Evolutionary conservation across 1,140 invertebrate genomes (phyloP), one percentile per base, ranked within the genome.

Genomic region (Dendrolimus kikuchii): DNA sequence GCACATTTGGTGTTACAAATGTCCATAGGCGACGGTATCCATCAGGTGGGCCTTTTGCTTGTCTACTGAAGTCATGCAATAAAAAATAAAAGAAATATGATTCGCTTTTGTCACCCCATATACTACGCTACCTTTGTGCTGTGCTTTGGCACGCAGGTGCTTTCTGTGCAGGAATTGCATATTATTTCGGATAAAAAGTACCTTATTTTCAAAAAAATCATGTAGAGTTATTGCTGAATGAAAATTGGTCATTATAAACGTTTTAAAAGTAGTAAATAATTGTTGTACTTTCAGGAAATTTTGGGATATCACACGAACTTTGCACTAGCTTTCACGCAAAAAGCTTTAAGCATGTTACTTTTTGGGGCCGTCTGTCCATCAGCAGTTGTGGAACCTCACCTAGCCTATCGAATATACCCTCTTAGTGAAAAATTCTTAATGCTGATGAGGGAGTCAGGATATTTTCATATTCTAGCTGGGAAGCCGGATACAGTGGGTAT

Each of bases 401-500:
- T 91, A 45, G 64, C 86, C 6, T 67, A 88, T 0, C 90, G 81
- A 65, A 83, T 93, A 56, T 92, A 91, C 74, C 92, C 93, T 71
- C 45, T 62, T 70, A 45, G n/a, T 42, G 43, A 40, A 8, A 5
- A 8, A 23, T 51, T 55, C 6, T 39, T 4, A 6, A 53, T 36
- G 77, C 7, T 38, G 57, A 79, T 40, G 80, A 10, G 47, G 9
- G 51, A 58, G 41, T 37, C 38, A 37, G 56, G 56, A n/a, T 58
- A 58, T 48, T 45, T 58, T 6, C 51, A 53, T 40, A 40, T 49
- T 40, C 53, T 49, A 42, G 40, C 53, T 36, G 40, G 37, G 9
- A 55, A 55, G 37, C 51, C 56, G 4, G 56, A 58, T 50, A 58
- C 56, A 9, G 2, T 58, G 36, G 56, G 56, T 58, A 49, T 41